Conservation (phyloP, 2,888 invertebrate species). For the Deilephila elpenor region DNA sequence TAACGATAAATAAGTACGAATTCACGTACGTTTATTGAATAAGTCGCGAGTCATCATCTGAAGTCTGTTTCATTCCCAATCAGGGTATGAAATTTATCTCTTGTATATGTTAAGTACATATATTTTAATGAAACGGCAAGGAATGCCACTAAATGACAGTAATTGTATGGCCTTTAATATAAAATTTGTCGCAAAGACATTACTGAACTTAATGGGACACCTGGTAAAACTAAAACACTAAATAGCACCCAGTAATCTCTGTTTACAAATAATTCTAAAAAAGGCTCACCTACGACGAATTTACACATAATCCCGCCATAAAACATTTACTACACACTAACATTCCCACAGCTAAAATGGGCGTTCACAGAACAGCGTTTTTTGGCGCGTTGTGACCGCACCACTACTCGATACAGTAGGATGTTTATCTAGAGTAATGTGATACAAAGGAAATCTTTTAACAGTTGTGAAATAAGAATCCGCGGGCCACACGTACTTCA, state of each 20-base stretch:
- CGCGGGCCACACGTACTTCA: constrained; percentile 7
- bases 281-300: background rate
- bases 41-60: no score
- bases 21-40: no score
- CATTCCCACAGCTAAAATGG: background rate
- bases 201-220: no score
- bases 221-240: background rate
- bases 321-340: background rate
- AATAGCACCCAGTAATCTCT: background rate
- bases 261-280: background rate
- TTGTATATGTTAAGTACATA: no score
- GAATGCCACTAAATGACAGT: no score
- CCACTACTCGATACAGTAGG: constrained; percentile 47
- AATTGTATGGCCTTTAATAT: no score
- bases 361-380: constrained; percentile 19
- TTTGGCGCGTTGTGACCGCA: constrained; percentile 1
- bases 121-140: no score
- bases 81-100: no score
- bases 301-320: background rate
- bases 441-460: constrained; percentile 39
- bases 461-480: constrained; percentile 23
- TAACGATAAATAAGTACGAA: no score
- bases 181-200: no score
- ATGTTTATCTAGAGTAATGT: constrained; percentile 57
- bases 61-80: no score